Base-by-base conservation (phyloP, 2,797 vertebrate species). In the Champsocephalus esox region DNA sequence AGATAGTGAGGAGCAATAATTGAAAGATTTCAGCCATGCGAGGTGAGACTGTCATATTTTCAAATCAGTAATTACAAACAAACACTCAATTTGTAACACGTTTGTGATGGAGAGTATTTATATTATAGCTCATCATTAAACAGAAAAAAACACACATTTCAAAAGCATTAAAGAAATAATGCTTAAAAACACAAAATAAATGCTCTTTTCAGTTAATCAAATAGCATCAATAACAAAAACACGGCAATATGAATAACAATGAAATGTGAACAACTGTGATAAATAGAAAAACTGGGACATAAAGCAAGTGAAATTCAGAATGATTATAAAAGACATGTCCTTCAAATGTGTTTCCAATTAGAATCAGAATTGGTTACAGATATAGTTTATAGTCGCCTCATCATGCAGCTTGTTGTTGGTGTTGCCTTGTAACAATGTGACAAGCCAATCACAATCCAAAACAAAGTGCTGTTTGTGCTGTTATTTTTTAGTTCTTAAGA, bases 21-120 rank as follows among this genome's bases (percentile, higher is more conserved):
- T 89, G 81, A 84, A 87, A 86, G 86, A 82, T 79, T 84, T 87
- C 67, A 77, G 82, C 50, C 3, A 50, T 7, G 62, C 12, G 70
- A 81, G 73, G 51, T 80, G 78, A 32, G 51, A 70, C 75, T 32
- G 84, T 65, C 80, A 82, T 70, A 84, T 75, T 89, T 79, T 79
- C 78, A 80, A 73, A 77, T 77, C 77, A 59, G 77, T 63, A 81
- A 72, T 78, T 73, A 81, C 61, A 72, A 79, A 80, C 82, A 75
- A 0, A 60, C 75, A 75, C 74, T 46, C 34, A 65, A 17, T 62
- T 73, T 66, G 65, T 75, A 14, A 61, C 60, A 70, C 67, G 3
- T 59, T 66, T 28, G 13, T 38, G 16, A 57, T 3, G 12, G 32
- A 70, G 54, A 76, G 54, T 3, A 10, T 50, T 70, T 80, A 49